phyloP scores from a whole-genome alignment of 2,113 vertebrate genomes.

The Platysteira castanea region DNA sequence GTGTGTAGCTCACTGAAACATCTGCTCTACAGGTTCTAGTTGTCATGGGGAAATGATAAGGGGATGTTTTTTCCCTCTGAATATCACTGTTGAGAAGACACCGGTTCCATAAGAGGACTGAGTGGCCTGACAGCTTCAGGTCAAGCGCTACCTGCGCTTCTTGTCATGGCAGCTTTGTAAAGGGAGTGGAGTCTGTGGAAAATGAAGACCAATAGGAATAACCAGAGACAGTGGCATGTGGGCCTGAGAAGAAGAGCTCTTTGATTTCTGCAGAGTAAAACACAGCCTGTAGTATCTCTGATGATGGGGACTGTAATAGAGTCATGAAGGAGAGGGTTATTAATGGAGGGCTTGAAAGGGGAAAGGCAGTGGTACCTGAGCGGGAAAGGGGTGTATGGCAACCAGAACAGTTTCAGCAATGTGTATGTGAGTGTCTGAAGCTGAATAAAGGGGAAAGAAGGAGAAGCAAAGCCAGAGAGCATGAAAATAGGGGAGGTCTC shows the following conservation, averaged over 20 bases:
- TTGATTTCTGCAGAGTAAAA: neutral
- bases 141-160: neutral
- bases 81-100: neutral
- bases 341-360: neutral
- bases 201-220: neutral
- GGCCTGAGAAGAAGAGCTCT: neutral
- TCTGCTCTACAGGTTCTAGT: neutral
- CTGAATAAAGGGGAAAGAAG: neutral
- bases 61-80: neutral
- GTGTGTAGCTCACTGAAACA: neutral
- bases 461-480: neutral
- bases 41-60: neutral
- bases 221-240: rapidly evolving
- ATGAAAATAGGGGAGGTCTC: neutral
- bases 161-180: neutral
- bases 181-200: neutral
- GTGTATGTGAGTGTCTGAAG: neutral
- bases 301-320: rapidly evolving
- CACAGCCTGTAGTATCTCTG: neutral
- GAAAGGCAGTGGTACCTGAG: neutral
- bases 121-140: neutral
- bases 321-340: neutral
- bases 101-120: neutral
- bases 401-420: neutral
- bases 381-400: neutral